phyloP scores from a whole-genome alignment of 2,113 vertebrate species.

The Misgurnus anguillicaudatus region DNA sequence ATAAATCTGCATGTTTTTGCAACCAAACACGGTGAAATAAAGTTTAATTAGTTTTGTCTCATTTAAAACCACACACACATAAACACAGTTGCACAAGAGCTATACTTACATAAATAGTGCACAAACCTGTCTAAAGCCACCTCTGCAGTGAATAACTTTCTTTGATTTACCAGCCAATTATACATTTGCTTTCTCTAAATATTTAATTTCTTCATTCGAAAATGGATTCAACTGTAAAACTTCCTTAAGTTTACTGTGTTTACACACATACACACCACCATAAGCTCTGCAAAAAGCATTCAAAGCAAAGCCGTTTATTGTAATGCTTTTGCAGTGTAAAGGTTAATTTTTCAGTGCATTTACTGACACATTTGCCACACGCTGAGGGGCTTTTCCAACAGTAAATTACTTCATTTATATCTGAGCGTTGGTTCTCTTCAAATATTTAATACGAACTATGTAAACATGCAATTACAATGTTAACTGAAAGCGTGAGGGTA shows the following conservation, averaged over 20 bases:
- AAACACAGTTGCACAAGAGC: constrained; percentile 25
- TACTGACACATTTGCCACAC: constrained; percentile 47
- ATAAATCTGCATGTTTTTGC: constrained; percentile 13
- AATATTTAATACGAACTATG: constrained; percentile 37
- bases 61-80: constrained; percentile 35
- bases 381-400: constrained; percentile 22
- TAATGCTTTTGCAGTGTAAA: constrained; percentile 34
- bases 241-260: neutral
- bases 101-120: constrained; percentile 26
- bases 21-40: constrained; percentile 26
- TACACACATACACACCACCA: constrained; percentile 3
- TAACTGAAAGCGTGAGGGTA: constrained; percentile 42
- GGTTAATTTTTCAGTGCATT: constrained; percentile 27
- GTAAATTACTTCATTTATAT: constrained; percentile 41
- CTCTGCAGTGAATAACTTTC: neutral
- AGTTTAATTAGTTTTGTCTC: constrained; percentile 12
- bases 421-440: constrained; percentile 24
- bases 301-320: constrained; percentile 27
- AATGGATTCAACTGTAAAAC: neutral
- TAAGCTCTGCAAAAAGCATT: constrained; percentile 12
- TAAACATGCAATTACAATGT: constrained; percentile 44
- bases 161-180: constrained; percentile 35
- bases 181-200: constrained; percentile 2
- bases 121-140: constrained; percentile 7
- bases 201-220: neutral